These are phyloP conservation scores for Epinephelus fuscoguttatus DNA, from an alignment of 2,113 vertebrate genomes.

Conservation along the genomic window DNA sequence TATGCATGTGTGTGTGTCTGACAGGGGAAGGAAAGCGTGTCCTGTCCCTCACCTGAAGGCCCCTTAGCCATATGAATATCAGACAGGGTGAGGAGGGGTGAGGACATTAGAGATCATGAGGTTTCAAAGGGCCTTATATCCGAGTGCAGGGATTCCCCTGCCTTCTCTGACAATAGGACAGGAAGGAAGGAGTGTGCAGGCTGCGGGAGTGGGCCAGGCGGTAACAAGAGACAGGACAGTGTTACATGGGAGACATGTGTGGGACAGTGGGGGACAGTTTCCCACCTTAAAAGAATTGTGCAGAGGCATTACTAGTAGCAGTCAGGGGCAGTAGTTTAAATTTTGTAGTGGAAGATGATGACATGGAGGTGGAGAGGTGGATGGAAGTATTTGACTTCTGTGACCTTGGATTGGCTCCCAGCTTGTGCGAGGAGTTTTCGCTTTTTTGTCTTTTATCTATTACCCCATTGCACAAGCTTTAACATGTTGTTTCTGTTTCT, in stretches of 20 bases:
- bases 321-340: not conserved
- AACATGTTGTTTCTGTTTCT: not conserved
- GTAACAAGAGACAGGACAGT: conserved; percentile 64
- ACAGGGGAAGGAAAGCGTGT: conserved; percentile 54
- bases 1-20: conserved; percentile 8
- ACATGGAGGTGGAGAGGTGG: conserved; percentile 21
- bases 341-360: conserved; percentile 26
- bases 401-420: conserved; percentile 32
- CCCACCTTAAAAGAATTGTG: not conserved
- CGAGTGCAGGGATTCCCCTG: conserved; percentile 82
- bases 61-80: conserved; percentile 56
- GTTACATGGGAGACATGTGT: conserved; percentile 21
- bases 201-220: conserved; percentile 50
- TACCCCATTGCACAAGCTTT: not conserved
- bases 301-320: conserved; percentile 3
- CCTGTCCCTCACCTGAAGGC: conserved; percentile 75
- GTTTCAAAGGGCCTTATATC: conserved; percentile 61
- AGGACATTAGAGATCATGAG: conserved; percentile 62
- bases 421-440: not conserved
- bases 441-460: not conserved
- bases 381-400: conserved; percentile 35
- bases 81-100: conserved; percentile 41
- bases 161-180: conserved; percentile 78
- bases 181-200: conserved; percentile 82
- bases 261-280: not conserved